Base-by-base conservation (phyloP, 1,140 invertebrate species). In the Eulimnadia texana region DNA sequence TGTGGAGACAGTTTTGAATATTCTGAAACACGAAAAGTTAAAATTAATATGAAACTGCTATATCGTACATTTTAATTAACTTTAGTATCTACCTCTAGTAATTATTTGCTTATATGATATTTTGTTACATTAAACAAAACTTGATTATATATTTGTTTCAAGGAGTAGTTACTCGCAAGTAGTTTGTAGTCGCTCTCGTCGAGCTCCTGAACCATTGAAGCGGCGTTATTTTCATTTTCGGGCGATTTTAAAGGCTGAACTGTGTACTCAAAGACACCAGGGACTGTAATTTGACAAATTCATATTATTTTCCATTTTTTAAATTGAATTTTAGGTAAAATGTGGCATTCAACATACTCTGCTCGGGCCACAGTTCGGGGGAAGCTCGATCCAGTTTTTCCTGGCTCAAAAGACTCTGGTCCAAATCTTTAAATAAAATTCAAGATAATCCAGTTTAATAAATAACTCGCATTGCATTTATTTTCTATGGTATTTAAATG, bases 301-400 rank as follows among this genome's bases (percentile, higher is more conserved):
- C 65, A 60, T 19, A 63, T 64, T 50, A 68, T 63, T 68, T 28
- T 25, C 50, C 50, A 20, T 13, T 9, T 27, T 22, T 6, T 6
- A 59, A 28, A 60, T 1, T 16, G 16, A 61, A 60, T 13, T 62
- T 28, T 25, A 20, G 28, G 24, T 20, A 60, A 27, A 29, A 58
- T 23, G 1, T 20, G 61, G n/a, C 50, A 53, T 51, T 54, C n/a
- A 19, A 76, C 80, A 83, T 80, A 93, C 90, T 88, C 78, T 88
- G 85, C 75, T 93, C 90, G 50, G 92, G 91, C 91, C 91, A 96
- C 68, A 94, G 72, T 69, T 94, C 89, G 16, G 91, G 92, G 1
- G 91, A 94, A 10, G 87, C 81, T 69, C 91, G 77, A 73, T 93
- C 90, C 63, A 96, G 74, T 69, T 88, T 92, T 76, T 95, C 92